Conservation (phyloP, 2,113 vertebrate genomes). For the Sakesphorus luctuosus region DNA sequence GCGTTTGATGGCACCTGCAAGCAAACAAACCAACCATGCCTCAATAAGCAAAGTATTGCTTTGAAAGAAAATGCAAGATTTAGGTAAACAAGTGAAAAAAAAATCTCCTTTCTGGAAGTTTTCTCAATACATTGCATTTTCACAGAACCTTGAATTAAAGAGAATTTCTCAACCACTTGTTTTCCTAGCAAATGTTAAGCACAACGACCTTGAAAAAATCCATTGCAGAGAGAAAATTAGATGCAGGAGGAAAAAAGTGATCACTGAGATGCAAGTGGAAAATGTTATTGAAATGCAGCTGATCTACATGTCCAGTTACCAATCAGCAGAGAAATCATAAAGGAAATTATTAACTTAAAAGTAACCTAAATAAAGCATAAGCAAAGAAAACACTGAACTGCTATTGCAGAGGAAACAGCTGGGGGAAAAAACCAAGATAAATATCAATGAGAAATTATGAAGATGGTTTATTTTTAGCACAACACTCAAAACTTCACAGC, state of each 20-base stretch:
- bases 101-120: background rate
- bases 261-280: background rate
- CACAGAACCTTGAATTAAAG: background rate
- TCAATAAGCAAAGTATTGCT: background rate
- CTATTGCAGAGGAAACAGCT: background rate
- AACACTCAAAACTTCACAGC: constrained; percentile 18
- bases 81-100: background rate
- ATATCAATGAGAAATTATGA: constrained; percentile 9
- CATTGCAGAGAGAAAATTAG: background rate
- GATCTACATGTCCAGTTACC: background rate
- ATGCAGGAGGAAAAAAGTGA: background rate
- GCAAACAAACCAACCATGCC: background rate
- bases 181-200: background rate
- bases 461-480: constrained; percentile 36
- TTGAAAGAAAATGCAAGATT: background rate
- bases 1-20: constrained; percentile 88
- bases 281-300: background rate
- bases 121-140: background rate
- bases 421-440: background rate
- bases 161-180: background rate
- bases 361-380: background rate
- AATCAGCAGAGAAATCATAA: background rate
- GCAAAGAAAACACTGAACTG: background rate
- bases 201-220: constrained; percentile 35
- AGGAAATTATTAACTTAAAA: constrained; percentile 1